Percentiles rank a stretch among this genome's conserved stretches.
phyloP scores from a whole-genome alignment of 2,797 vertebrate genomes.

The Thunnus albacares region DNA sequence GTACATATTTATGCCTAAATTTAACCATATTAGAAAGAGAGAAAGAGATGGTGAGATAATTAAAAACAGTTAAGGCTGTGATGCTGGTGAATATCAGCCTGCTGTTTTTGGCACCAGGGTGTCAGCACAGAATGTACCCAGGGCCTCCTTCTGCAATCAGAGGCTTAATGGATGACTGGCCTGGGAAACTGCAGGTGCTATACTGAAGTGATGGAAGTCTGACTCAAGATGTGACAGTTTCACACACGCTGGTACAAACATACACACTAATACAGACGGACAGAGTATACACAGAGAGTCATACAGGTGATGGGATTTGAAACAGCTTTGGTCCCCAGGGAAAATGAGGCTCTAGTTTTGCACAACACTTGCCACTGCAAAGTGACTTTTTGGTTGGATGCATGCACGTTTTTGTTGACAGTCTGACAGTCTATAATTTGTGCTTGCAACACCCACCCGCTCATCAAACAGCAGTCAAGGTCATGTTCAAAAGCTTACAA shows the following conservation, averaged over 20 bases:
- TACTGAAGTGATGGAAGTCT: slow-evolving; percentile 48
- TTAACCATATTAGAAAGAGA: neutral
- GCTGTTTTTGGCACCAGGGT: slow-evolving; percentile 52
- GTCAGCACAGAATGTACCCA: slow-evolving; percentile 53
- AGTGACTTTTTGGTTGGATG: slow-evolving; percentile 21
- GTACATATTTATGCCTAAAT: neutral
- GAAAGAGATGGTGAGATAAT: neutral
- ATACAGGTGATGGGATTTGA: slow-evolving; percentile 4
- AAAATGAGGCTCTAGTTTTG: slow-evolving; percentile 30
- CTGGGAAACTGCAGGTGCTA: slow-evolving; percentile 53
- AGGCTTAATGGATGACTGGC: slow-evolving; percentile 67
- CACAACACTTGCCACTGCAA: slow-evolving; percentile 13
- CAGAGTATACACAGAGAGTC: neutral
- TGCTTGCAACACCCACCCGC: neutral
- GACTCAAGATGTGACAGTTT: slow-evolving; percentile 33
- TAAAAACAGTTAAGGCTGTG: slow-evolving; percentile 22
- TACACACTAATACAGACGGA: slow-evolving; percentile 7
- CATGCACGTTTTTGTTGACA: slow-evolving; percentile 13
- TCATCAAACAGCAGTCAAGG: slow-evolving; percentile 21
- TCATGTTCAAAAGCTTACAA: neutral
- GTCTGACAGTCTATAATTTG: slow-evolving; percentile 28
- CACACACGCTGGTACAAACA: slow-evolving; percentile 1
- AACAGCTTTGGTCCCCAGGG: neutral
- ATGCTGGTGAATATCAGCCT: slow-evolving; percentile 41
- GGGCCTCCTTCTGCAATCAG: slow-evolving; percentile 60